Conservation (phyloP, 1,140 invertebrate genomes). For the Colletes latitarsis region DNA sequence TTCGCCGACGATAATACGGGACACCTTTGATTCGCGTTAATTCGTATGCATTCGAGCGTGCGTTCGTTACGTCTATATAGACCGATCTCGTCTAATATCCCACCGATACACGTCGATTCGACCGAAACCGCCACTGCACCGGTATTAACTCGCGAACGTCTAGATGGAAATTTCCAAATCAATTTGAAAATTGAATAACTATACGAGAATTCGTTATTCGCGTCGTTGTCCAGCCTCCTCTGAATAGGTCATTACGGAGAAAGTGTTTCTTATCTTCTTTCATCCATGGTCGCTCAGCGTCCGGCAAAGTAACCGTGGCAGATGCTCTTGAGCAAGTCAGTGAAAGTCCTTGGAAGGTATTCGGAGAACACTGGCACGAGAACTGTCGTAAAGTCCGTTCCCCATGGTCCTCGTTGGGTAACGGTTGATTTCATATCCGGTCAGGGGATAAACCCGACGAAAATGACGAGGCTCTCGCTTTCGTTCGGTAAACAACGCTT, state of each 20-base stretch:
- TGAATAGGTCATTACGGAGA: conserved; percentile 71
- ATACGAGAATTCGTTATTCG: no score
- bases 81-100: no score
- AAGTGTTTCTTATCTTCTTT: conserved; percentile 73
- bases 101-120: no score
- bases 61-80: no score
- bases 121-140: no score
- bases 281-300: conserved; percentile 32
- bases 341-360: conserved; percentile 69
- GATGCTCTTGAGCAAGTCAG: conserved; percentile 71
- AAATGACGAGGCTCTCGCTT: not conserved
- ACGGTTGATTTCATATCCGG: conserved; percentile 30
- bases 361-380: conserved; percentile 16
- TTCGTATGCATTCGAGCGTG: not conserved
- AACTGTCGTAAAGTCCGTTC: conserved; percentile 21
- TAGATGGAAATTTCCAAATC: no score
- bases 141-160: no score
- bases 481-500: not conserved
- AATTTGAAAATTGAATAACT: no score
- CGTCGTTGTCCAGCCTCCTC: conserved; percentile 34
- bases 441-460: not conserved
- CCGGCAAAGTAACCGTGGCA: conserved; percentile 57
- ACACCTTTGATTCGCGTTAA: not conserved
- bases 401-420: conserved; percentile 51
- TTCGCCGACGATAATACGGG: no score